A percentile compares a stretch with the other conserved stretches of the same genome.
phyloP scores from a whole-genome alignment of 2,888 invertebrate species.

The Pardosa pseudoannulata region DNA sequence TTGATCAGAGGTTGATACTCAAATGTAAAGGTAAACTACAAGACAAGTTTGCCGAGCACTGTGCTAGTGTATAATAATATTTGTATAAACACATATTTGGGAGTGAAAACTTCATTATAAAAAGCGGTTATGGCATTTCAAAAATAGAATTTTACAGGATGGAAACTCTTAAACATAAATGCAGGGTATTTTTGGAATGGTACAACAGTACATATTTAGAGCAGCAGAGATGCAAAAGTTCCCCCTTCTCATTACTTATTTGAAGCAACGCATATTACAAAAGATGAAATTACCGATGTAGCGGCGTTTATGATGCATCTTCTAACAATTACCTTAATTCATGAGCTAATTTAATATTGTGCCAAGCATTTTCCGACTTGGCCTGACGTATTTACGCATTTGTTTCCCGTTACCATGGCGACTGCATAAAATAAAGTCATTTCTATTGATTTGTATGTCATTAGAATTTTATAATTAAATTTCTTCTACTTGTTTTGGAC shows the following conservation, averaged over 20 bases:
- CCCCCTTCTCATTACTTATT: not conserved
- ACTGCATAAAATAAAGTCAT: constrained; percentile 15
- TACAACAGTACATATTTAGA: too few relatives aligned
- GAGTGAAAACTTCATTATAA: too few relatives aligned
- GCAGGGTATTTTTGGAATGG: too few relatives aligned
- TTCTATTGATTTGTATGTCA: constrained; percentile 15
- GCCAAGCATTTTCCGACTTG: not conserved
- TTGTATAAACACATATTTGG: too few relatives aligned
- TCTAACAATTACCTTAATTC: constrained; percentile 10
- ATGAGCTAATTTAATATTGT: constrained; percentile 9
- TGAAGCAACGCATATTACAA: not conserved
- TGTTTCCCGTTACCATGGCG: not conserved
- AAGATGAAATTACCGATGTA: constrained; percentile 2
- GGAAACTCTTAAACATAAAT: too few relatives aligned
- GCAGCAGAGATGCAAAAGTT: too few relatives aligned
- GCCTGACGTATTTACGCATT: constrained; percentile 14
- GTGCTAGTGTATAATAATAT: too few relatives aligned
- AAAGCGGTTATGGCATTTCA: too few relatives aligned
- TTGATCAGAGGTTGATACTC: too few relatives aligned
- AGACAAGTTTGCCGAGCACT: too few relatives aligned
- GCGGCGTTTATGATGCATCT: constrained; percentile 3
- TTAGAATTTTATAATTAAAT: constrained; percentile 19
- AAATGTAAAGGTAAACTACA: too few relatives aligned
- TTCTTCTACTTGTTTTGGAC: constrained; percentile 1
- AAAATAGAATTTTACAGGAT: too few relatives aligned